Percentiles rank a stretch among this genome's conserved stretches.
These are phyloP conservation scores for Orthonychiurus folsomi DNA, from an alignment of 2,888 invertebrate species.

Conservation along the genomic window DNA sequence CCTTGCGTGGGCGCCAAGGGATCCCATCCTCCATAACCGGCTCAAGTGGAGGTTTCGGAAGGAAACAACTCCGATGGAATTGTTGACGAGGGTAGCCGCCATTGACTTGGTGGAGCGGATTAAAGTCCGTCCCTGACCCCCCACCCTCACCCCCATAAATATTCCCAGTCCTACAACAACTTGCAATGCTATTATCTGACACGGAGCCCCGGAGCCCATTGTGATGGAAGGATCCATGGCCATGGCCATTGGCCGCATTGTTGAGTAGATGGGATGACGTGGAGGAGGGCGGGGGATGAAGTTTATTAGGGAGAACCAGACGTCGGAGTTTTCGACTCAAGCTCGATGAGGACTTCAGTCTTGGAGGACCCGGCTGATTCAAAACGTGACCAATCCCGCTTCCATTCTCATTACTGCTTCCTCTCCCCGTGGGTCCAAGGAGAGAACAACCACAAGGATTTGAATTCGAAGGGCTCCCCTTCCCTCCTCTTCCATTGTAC, in stretches of 20 bases:
- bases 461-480: neutral
- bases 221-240: constrained; percentile 2
- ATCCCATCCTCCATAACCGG: constrained; percentile 42
- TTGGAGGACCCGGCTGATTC: neutral
- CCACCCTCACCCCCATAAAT: neutral
- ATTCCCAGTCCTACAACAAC: constrained; percentile 9
- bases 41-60: constrained; percentile 38
- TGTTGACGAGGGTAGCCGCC: constrained; percentile 15
- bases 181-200: constrained; percentile 38
- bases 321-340: constrained; percentile 34
- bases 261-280: neutral
- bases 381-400: neutral
- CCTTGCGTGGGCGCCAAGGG: constrained; percentile 51
- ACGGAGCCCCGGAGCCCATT: constrained; percentile 33
- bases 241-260: neutral
- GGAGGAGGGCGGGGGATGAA: constrained; percentile 17
- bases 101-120: neutral
- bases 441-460: neutral
- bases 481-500: neutral
- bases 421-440: neutral
- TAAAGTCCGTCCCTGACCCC: neutral
- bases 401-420: neutral
- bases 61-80: constrained; percentile 39
- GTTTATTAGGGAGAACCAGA: constrained; percentile 36
- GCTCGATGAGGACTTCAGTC: constrained; percentile 22